Conservation (phyloP, 2,888 invertebrate genomes). For the Macrostomum cliftonense region DNA sequence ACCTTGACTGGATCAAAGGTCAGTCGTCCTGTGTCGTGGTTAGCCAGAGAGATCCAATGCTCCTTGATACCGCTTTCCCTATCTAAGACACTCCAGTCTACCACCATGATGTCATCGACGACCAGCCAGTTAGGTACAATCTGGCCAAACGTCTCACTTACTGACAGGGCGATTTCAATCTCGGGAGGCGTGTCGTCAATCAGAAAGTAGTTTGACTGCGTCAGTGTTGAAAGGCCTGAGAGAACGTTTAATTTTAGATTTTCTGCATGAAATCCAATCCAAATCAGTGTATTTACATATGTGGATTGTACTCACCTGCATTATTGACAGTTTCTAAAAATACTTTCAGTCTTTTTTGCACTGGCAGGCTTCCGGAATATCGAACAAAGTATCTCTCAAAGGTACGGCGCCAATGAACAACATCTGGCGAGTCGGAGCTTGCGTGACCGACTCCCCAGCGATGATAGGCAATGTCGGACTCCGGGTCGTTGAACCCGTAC, state of each 20-base stretch:
- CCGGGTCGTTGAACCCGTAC: constrained; percentile 17
- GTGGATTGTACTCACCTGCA: constrained; percentile 12
- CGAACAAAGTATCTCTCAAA: too few species aligned
- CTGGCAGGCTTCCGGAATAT: constrained; percentile 12
- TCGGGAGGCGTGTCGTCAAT: constrained; percentile 11
- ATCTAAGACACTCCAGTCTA: too few species aligned
- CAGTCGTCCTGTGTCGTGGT: neutral
- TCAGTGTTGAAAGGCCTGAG: neutral
- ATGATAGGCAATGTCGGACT: constrained; percentile 16
- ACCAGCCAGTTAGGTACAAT: neutral
- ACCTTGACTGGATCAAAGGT: neutral
- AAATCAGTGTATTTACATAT: too few species aligned
- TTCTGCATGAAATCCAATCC: too few species aligned
- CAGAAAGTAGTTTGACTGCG: constrained; percentile 6
- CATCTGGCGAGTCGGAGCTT: constrained; percentile 4
- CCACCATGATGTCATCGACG: too few species aligned
- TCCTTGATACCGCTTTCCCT: too few species aligned
- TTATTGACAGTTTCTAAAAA: constrained; percentile 15
- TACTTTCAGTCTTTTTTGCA: constrained; percentile 12
- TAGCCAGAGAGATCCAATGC: too few species aligned
- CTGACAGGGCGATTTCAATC: constrained; percentile 5
- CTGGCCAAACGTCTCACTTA: neutral
- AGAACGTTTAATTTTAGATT: too few species aligned
- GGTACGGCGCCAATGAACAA: too few species aligned
- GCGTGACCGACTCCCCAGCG: constrained; percentile 17